Evolutionary conservation across 2,113 vertebrate species (phyloP), one percentile per base, ranked within the genome.

Genomic region (Oncorhynchus masou): DNA sequence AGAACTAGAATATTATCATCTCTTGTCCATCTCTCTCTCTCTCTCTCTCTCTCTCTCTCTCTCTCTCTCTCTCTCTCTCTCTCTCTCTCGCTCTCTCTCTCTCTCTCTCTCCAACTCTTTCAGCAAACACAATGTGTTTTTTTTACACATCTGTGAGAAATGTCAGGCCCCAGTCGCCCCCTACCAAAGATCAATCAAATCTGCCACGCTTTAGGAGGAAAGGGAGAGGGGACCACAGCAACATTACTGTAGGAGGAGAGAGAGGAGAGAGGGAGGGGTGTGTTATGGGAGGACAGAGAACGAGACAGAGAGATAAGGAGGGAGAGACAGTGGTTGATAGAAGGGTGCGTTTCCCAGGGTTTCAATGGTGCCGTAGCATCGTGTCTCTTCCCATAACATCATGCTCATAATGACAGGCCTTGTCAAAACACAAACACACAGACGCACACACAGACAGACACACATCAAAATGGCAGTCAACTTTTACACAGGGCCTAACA

Each of bases 101-200:
- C 59, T 49, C 60, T 16, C 60, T 51, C 59, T 24, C 75, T 68
- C 70, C 72, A 73, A 79, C 69, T 74, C 69, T 51, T 74, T 85
- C 48, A 81, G 88, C 85, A 91, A 90, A 92, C 89, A 91, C 89
- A 91, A 90, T 90, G 90, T 90, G 85, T 90, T 88, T 91, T 91
- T 69, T 91, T 91, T 90, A 89, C 91, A 91, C 89, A 91, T 90
- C 84, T 83, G 84, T 91, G 88, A 90, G 86, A 93, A 93, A 93
- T 91, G 90, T 91, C 91, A 91, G 82, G 84, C 86, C 82, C 85
- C 87, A 70, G 74, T 85, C 73, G 81, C 76, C 82, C 81, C 76
- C 82, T 79, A 79, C 88, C 70, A 87, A 78, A 83, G 90, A 91
- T 92, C 90, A 91, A 91, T 92, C 89, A 90, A 88, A 89, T 88